Percentiles rank a stretch among this genome's conserved stretches.
Conservation (phyloP, 2,888 invertebrate species). For the Pseudanteris insignis region DNA sequence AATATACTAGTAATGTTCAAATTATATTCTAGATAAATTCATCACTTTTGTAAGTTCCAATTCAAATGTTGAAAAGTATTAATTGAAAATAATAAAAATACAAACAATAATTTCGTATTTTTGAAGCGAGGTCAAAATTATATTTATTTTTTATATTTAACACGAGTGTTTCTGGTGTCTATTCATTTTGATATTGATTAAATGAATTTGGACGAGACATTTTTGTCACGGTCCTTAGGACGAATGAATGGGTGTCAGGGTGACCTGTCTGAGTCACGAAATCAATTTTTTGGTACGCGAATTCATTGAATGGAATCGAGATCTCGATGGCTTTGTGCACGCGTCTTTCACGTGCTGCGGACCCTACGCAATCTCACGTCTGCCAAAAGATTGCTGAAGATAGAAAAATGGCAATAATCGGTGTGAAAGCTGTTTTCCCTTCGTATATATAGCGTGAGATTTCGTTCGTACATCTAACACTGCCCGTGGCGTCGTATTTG, state of each 20-base stretch:
- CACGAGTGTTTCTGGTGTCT: too few species aligned
- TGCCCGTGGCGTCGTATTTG: slow-evolving; percentile 22
- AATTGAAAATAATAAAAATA: too few species aligned
- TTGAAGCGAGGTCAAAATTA: too few species aligned
- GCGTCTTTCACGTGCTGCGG: slow-evolving; percentile 13
- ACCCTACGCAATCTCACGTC: slow-evolving; percentile 25
- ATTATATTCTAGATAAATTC: too few species aligned
- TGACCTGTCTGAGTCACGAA: slow-evolving; percentile 29
- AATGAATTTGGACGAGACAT: too few species aligned
- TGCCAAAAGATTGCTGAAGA: slow-evolving; percentile 5
- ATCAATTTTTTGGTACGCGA: slow-evolving; percentile 26
- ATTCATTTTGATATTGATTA: too few species aligned
- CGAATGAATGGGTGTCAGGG: slow-evolving; percentile 14
- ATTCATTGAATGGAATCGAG: slow-evolving; percentile 13
- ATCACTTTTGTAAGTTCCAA: too few species aligned
- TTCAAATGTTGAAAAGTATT: too few species aligned
- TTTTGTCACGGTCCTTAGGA: slow-evolving; percentile 30
- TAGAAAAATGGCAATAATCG: slow-evolving; percentile 21
- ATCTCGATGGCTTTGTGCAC: slow-evolving; percentile 24
- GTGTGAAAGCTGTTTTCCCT: slow-evolving; percentile 27
- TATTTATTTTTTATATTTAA: too few species aligned
- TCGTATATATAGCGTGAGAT: slow-evolving; percentile 14
- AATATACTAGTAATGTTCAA: too few species aligned
- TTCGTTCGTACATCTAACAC: slow-evolving; percentile 5
- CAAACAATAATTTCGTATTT: too few species aligned